phyloP scores from a whole-genome alignment of 2,113 vertebrate species.

The Petroica traversi region DNA sequence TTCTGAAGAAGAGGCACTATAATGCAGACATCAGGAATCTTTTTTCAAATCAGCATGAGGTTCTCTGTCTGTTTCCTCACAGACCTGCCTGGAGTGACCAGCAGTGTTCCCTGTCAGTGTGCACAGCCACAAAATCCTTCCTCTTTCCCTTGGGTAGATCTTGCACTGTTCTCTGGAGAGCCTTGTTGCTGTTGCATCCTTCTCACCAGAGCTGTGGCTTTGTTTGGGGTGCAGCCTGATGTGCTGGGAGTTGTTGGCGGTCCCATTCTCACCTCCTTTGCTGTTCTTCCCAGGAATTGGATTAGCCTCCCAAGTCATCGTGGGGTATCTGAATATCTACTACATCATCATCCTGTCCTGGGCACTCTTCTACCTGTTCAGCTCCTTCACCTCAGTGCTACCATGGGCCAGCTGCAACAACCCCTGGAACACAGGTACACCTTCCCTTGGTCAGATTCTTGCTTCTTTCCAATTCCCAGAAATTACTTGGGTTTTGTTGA shows the following conservation, averaged over 20 bases:
- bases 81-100: neutral
- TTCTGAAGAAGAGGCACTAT: neutral
- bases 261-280: neutral
- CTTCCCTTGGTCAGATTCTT: neutral
- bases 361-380: conserved; percentile 88
- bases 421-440: conserved; percentile 87
- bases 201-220: neutral
- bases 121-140: neutral
- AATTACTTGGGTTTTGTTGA: neutral
- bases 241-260: neutral
- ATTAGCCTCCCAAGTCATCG: conserved; percentile 85
- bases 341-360: conserved; percentile 91
- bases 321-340: conserved; percentile 86
- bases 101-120: neutral
- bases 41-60: rapidly evolving
- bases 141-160: neutral
- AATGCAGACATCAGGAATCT: neutral
- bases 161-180: neutral
- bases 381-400: conserved; percentile 82
- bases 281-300: conserved; percentile 80
- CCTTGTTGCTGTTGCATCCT: neutral
- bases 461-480: neutral
- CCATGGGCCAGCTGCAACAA: conserved; percentile 90
- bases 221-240: neutral
- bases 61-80: neutral